Base-by-base conservation (phyloP, 2,797 vertebrate species). In the Sebastes cheni region DNA sequence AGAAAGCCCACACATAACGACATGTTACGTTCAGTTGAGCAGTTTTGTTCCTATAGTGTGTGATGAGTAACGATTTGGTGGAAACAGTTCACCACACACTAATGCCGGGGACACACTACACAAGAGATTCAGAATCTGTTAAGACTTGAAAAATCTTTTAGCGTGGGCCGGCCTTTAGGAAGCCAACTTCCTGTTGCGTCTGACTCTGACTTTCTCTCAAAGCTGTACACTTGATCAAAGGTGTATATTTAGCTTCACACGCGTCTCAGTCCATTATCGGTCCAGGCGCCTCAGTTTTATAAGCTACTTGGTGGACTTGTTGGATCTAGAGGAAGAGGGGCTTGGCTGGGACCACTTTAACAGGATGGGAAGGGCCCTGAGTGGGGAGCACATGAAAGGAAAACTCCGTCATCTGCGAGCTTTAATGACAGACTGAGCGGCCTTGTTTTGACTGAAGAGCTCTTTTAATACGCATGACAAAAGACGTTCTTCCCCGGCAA, bases 381-480 rank as follows among this genome's bases (percentile, higher is more conserved):
- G 83, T 69, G 70, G 70, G 39, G 72, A 89, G 86, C 72, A 92
- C 93, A 96, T 95, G 92, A 96, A 96, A 95, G 94, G 75, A 74
- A 30, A 64, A 77, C 84, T 94, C 83, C 83, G 78, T 94, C 94
- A 94, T 91, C 92, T 90, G 88, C 80, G 72, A 88, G 88, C 86
- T 89, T 93, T 94, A 95, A 94, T 94, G 92, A 95, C 90, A 94
- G 93, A 91, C 82, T 75, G 77, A 77, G 85, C 77, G 23, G 86
- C 79, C 88, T 94, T 95, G 94, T 96, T 95, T 94, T 95, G 93
- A 94, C 94, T 95, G 86, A 90, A 88, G 84, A 83, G 83, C 82
- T 88, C 88, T 91, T 94, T 92, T 89, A 92, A 93, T 94, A 93
- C 93, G 83, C 93, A 93, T 92, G 93, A 94, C 93, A 95, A 95